phyloP scores from a whole-genome alignment of 2,797 vertebrate genomes.

The Morelia viridis region DNA sequence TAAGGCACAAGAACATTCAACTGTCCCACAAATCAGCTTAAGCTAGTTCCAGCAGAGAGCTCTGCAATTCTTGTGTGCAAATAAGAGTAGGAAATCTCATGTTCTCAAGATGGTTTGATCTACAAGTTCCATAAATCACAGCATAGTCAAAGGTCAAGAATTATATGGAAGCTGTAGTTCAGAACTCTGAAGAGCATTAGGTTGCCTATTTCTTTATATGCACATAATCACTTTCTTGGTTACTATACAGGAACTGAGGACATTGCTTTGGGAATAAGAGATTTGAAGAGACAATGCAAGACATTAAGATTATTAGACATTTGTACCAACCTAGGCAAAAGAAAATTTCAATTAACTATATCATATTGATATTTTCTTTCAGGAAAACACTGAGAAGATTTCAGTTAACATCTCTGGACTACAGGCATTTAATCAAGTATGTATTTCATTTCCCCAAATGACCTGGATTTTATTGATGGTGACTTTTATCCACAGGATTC shows the following conservation, averaged over 20 bases:
- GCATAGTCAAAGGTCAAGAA: not conserved
- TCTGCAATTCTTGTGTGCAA: not conserved
- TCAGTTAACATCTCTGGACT: not conserved
- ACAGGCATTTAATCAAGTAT: not conserved
- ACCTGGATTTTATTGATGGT: not conserved
- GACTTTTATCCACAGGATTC: not conserved
- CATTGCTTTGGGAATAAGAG: not conserved
- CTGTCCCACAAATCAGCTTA: not conserved
- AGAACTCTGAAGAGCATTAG: not conserved
- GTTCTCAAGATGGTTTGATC: not conserved
- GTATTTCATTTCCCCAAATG: not conserved
- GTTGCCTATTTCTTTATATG: not conserved
- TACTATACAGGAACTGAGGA: not conserved
- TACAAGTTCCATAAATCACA: not conserved
- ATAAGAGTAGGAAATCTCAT: not conserved
- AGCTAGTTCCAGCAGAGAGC: not conserved
- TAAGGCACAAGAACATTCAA: conserved; percentile 40
- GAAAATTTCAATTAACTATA: not conserved
- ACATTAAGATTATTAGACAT: accelerated
- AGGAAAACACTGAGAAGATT: not conserved
- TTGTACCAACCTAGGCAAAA: accelerated
- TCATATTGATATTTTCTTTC: not conserved
- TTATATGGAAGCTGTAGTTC: not conserved
- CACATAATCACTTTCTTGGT: not conserved
- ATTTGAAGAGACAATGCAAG: not conserved